Evolutionary conservation across 2,797 vertebrate species (phyloP).

Genomic region (Liasis olivaceus): DNA sequence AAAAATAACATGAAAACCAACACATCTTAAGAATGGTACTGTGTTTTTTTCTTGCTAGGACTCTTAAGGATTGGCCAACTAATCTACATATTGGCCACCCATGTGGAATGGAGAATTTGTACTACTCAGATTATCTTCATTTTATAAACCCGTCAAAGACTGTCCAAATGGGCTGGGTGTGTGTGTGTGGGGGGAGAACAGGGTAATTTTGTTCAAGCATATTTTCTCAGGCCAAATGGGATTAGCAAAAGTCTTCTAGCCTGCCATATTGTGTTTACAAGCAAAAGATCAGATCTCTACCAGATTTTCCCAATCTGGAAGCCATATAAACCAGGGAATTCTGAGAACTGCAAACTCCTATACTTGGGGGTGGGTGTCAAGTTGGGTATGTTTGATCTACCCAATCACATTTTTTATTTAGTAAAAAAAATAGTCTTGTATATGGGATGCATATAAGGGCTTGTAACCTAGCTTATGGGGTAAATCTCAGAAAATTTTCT

Average conservation of each 20-base stretch:
- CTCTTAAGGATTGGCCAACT: background rate
- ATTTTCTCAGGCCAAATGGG: background rate
- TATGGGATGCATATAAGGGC: background rate
- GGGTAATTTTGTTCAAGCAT: background rate
- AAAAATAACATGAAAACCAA: background rate
- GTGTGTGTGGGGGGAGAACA: background rate
- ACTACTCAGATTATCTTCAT: background rate
- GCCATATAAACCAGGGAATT: background rate
- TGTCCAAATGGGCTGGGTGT: background rate
- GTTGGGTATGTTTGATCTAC: background rate
- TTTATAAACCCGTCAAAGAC: background rate
- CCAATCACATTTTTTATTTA: background rate
- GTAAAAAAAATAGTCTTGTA: background rate
- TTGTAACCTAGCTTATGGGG: background rate
- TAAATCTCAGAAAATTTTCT: background rate
- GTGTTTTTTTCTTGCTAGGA: background rate
- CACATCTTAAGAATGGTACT: background rate
- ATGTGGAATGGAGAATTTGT: background rate
- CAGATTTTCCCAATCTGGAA: background rate
- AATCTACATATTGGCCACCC: background rate
- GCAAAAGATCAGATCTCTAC: background rate
- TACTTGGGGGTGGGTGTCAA: background rate
- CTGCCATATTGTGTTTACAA: background rate
- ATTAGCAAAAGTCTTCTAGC: background rate
- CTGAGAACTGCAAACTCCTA: background rate